Conservation (phyloP, 2,888 invertebrate genomes). For the Penaeus monodon region DNA sequence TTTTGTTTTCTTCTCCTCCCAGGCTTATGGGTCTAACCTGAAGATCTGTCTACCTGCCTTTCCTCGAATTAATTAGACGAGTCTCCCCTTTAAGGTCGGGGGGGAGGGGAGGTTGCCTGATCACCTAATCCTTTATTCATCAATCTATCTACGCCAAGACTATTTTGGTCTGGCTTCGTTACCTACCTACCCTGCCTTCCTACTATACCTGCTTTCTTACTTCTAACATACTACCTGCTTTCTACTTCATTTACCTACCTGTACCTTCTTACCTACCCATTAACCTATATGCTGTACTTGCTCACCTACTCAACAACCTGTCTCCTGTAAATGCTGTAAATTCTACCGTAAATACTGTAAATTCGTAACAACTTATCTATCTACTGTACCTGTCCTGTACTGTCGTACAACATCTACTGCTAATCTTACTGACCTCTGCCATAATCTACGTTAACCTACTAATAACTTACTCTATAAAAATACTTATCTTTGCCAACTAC, state of each 20-base stretch:
- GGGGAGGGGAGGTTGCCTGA: not conserved
- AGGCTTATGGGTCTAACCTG: not conserved
- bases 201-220: not conserved
- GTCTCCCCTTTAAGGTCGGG: no score
- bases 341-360: no score
- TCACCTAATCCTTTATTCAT: not conserved
- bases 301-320: no score
- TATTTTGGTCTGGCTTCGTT: not conserved
- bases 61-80: not conserved
- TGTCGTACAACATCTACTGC: no score
- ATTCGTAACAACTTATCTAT: no score
- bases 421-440: not conserved
- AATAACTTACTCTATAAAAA: no score
- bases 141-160: not conserved
- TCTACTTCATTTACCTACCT: not conserved
- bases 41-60: not conserved
- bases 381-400: no score
- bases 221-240: not conserved
- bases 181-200: not conserved
- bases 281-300: no score
- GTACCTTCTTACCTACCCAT: not conserved
- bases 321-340: no score
- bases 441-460: not conserved
- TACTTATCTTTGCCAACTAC: no score
- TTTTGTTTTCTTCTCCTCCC: not conserved